Evolutionary conservation across 2,797 vertebrate species (phyloP).

Genomic region (Selene dorsalis): DNA sequence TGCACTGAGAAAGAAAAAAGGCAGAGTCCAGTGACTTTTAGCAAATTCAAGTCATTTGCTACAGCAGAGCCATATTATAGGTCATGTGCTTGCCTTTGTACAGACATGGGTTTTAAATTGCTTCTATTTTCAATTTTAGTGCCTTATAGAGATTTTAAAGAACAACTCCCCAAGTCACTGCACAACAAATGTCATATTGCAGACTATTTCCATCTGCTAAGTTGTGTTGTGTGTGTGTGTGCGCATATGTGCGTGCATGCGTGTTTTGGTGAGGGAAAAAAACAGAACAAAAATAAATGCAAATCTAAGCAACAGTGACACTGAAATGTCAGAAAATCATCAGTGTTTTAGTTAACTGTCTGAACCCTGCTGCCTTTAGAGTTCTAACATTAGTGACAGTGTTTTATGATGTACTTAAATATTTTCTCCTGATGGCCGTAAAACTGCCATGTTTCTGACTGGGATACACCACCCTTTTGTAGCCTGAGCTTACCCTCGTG

Average conservation of each 20-base stretch:
- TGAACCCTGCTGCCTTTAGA: not conserved
- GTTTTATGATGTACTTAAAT: constrained; percentile 28
- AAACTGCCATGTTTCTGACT: constrained; percentile 30
- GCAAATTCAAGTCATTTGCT: constrained; percentile 39
- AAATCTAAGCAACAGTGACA: not conserved
- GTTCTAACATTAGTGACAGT: constrained; percentile 19
- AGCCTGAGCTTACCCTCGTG: constrained; percentile 5
- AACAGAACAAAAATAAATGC: not conserved
- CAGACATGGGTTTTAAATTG: constrained; percentile 43
- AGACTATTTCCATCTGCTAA: constrained; percentile 3
- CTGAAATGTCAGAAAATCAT: constrained; percentile 14
- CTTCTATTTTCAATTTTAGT: constrained; percentile 65
- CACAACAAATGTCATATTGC: constrained; percentile 28
- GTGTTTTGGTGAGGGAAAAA: not conserved
- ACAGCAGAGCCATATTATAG: constrained; percentile 41
- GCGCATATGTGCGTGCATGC: not conserved
- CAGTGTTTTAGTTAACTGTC: constrained; percentile 32
- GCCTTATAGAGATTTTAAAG: constrained; percentile 74
- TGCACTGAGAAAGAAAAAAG: constrained; percentile 38
- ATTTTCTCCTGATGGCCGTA: constrained; percentile 20
- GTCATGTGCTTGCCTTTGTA: constrained; percentile 57
- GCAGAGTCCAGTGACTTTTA: not conserved
- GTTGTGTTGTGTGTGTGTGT: constrained; percentile 8
- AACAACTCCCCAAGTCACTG: constrained; percentile 24
- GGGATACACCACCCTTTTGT: not conserved